Percentiles rank a stretch among this genome's conserved stretches.
phyloP scores from a whole-genome alignment of 2,797 vertebrate species.

The Falco biarmicus region DNA sequence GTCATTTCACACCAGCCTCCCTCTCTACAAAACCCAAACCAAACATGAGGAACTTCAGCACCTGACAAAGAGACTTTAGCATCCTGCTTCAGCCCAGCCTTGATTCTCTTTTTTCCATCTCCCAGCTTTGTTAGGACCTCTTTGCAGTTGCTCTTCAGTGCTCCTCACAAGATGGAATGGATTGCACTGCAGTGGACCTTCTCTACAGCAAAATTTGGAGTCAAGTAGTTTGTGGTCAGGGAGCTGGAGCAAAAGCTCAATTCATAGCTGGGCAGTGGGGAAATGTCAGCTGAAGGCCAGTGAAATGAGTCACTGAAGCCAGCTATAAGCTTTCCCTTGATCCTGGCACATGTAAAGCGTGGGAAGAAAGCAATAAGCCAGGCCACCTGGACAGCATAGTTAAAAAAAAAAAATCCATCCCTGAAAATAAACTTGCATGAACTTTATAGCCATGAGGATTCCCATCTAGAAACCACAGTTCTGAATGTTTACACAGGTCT shows the following conservation, averaged over 20 bases:
- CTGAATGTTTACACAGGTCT: background rate
- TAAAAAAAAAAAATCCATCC: background rate
- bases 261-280: background rate
- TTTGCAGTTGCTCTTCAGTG: background rate
- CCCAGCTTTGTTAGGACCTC: background rate
- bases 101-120: background rate
- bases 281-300: background rate
- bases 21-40: background rate
- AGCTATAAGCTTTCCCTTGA: background rate
- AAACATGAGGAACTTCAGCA: background rate
- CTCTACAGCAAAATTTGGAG: background rate
- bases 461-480: background rate
- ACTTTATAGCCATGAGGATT: slow-evolving; percentile 8
- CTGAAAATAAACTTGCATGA: slow-evolving; percentile 51
- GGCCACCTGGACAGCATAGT: background rate
- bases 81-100: background rate
- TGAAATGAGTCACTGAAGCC: background rate
- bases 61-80: background rate
- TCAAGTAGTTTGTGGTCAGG: background rate
- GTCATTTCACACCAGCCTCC: background rate
- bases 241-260: background rate
- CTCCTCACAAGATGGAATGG: background rate
- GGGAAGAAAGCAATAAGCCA: slow-evolving; percentile 37
- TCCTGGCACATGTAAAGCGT: background rate
- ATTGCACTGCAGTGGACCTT: background rate